A percentile compares a stretch with the other conserved stretches of the same genome.
Evolutionary conservation across 2,797 vertebrate species (phyloP).

Genomic region (Helicolenus hilgendorfi): DNA sequence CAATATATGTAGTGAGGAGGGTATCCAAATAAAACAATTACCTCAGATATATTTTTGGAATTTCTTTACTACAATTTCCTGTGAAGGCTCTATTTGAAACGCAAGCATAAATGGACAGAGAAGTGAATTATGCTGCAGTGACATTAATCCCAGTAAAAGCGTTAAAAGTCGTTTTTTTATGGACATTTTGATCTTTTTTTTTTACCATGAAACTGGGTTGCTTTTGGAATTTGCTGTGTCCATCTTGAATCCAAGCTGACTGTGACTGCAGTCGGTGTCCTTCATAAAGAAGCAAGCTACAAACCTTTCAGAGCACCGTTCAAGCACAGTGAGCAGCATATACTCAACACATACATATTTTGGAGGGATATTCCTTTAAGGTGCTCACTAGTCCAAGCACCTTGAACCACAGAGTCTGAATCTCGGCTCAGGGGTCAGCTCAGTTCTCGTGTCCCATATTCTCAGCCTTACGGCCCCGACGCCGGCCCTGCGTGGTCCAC

Average conservation of each 20-base stretch:
- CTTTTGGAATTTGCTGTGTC: neutral
- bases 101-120: neutral
- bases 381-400: neutral
- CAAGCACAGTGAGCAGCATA: neutral
- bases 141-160: neutral
- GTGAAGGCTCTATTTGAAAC: neutral
- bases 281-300: neutral
- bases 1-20: neutral
- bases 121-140: neutral
- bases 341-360: neutral
- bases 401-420: slow-evolving; percentile 21
- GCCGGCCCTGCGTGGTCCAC: slow-evolving; percentile 33
- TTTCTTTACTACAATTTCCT: neutral
- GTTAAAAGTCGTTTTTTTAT: neutral
- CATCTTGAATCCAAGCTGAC: neutral
- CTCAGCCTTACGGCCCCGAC: neutral
- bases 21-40: neutral
- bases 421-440: neutral
- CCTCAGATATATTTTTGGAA: neutral
- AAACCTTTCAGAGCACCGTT: neutral
- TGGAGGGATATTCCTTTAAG: neutral
- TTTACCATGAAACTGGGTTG: neutral
- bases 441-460: slow-evolving; percentile 38
- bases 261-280: neutral
- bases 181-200: neutral